Base-by-base conservation (phyloP, 1,140 invertebrate genomes). In the Bombus polaris region DNA sequence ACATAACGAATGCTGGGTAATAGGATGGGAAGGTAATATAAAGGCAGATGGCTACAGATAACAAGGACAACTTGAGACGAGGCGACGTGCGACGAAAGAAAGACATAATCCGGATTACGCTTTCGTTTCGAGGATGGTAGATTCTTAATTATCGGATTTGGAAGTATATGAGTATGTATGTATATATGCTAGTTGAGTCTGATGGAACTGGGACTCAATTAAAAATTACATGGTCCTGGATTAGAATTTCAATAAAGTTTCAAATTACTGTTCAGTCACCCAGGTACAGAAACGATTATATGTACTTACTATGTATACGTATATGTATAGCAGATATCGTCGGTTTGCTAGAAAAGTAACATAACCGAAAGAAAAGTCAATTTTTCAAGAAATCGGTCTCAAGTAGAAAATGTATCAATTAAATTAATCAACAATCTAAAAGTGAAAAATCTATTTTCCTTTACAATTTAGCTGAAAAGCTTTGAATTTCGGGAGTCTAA, bases 81-180 rank as follows among this genome's bases (percentile, higher is more conserved):
- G 28, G 59, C 59, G 10, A 62, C 12, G 28, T 3, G 28, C 28
- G 25, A 71, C 57, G 72, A 85, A 89, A 83, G 88, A 83, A 89
- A 89, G 74, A 72, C 18, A 89, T 89, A 89, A 89, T 80, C 88
- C 72, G 88, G 88, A 89, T 89, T 87, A 89, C 81, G 76, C 66
- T 86, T 68, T 75, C 80, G 76, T 77, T 76, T 74, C 44, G 72
- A 72, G 59, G 72, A 74, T 75, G 72, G 72, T 81, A 73, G 84
- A 77, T 89, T 89, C 80, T 89, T 89, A 89, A 89, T 89, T 89
- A 89, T 89, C 68, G 76, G 88, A 89, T 83, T 62, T 77, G 42
- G 10, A 53, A 73, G 57, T 89, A 75, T 68, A 57, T 39, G n/a
- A 35, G 9, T 47, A 10, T 47, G 39, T 22, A 32, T 68, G 42